Evolutionary conservation across 30 jellyfish, hydroid and myxozoan genomes (phyloP).

Genomic region (Hydra vulgaris): DNA sequence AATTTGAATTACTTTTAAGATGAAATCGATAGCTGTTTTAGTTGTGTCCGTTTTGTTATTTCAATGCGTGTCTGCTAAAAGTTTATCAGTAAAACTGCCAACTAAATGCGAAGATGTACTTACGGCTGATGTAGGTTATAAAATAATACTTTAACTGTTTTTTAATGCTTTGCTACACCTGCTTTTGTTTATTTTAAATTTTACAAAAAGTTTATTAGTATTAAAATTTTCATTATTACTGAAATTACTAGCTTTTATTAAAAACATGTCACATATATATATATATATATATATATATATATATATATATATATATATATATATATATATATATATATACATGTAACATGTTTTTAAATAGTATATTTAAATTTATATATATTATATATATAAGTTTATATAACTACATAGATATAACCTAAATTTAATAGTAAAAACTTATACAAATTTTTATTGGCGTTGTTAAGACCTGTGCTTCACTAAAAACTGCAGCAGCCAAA

Average conservation of each 20-base stretch:
- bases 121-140: background rate
- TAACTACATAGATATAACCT: background rate
- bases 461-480: slow-evolving; percentile 24
- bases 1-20: no score
- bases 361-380: no score
- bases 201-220: no score
- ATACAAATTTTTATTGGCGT: no score
- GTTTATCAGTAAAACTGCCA: background rate
- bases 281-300: no score
- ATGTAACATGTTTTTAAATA: no score
- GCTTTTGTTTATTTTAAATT: background rate
- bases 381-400: background rate
- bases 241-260: no score
- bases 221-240: no score
- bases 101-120: background rate
- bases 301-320: no score
- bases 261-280: no score
- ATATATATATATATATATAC: no score
- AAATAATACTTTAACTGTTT: background rate
- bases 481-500: slow-evolving; percentile 12
- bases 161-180: no score
- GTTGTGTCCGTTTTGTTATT: background rate
- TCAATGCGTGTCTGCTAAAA: background rate
- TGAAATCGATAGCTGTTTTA: background rate
- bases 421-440: background rate